Evolutionary conservation across 2,888 invertebrate species (phyloP).

Genomic region (Nephrotoma guestfalica): DNA sequence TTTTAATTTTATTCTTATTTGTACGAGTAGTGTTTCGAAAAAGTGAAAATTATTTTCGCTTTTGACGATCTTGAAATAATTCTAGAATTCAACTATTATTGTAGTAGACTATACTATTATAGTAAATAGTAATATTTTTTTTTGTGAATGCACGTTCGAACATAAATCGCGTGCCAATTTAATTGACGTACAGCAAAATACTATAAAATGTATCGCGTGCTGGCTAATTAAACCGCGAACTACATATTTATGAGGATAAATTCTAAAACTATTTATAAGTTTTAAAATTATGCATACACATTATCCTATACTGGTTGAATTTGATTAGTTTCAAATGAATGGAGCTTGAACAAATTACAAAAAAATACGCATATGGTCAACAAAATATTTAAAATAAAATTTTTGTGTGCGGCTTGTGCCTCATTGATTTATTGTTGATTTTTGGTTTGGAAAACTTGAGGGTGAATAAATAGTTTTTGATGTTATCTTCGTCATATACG

Average conservation of each 20-base stretch:
- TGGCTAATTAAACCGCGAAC: background rate
- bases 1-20: background rate
- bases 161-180: background rate
- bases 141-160: background rate
- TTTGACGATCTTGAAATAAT: background rate
- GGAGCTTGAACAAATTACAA: background rate
- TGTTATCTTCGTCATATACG: background rate
- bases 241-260: background rate
- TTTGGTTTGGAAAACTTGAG: background rate
- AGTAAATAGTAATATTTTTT: background rate
- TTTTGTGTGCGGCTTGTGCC: background rate
- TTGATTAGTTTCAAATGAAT: background rate
- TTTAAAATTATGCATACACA: background rate
- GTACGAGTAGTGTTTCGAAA: background rate
- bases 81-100: background rate
- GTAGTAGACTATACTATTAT: background rate
- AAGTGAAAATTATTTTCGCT: background rate
- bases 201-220: background rate
- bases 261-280: background rate
- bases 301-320: background rate
- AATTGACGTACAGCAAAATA: background rate
- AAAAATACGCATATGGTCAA: background rate
- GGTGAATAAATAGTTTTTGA: background rate
- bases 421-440: background rate
- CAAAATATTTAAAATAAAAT: background rate